These are phyloP conservation scores for Ichneumon xanthorius DNA, from an alignment of 2,888 invertebrate genomes.

Conservation along the genomic window DNA sequence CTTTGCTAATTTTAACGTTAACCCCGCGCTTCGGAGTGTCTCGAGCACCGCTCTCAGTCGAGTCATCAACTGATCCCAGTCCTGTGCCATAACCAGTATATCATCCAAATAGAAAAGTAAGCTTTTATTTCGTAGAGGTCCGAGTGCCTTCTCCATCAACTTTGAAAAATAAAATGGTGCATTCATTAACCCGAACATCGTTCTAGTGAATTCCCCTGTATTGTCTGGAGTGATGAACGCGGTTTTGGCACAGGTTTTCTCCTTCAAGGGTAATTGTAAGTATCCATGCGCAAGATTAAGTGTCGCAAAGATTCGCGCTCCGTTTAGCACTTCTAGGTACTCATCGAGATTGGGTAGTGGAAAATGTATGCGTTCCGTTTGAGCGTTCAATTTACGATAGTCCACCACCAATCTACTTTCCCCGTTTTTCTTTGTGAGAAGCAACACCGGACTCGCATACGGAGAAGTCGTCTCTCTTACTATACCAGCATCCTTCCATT, in stretches of 20 bases:
- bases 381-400: conserved; percentile 62
- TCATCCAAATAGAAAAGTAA: conserved; percentile 77
- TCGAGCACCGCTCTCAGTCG: conserved; percentile 68
- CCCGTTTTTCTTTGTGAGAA: conserved; percentile 64
- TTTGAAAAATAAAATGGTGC: conserved; percentile 74
- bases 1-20: conserved; percentile 74
- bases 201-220: conserved; percentile 72
- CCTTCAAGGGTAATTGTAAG: conserved; percentile 64
- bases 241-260: conserved; percentile 39
- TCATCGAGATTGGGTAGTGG: conserved; percentile 60
- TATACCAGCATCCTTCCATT: conserved; percentile 59
- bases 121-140: conserved; percentile 65
- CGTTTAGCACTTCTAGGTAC: conserved; percentile 46
- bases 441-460: conserved; percentile 68
- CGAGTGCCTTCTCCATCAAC: conserved; percentile 62
- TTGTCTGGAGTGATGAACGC: conserved; percentile 57
- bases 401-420: conserved; percentile 68
- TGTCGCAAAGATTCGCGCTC: conserved; percentile 28
- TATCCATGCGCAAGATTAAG: conserved; percentile 64
- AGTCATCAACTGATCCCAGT: conserved; percentile 69
- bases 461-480: conserved; percentile 59
- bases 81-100: conserved; percentile 68
- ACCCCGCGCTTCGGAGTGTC: conserved; percentile 65
- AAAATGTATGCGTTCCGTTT: conserved; percentile 44
- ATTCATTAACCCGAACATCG: conserved; percentile 76